These are phyloP conservation scores for Patella pellucida DNA, from an alignment of 2,888 invertebrate genomes.

Conservation along the genomic window DNA sequence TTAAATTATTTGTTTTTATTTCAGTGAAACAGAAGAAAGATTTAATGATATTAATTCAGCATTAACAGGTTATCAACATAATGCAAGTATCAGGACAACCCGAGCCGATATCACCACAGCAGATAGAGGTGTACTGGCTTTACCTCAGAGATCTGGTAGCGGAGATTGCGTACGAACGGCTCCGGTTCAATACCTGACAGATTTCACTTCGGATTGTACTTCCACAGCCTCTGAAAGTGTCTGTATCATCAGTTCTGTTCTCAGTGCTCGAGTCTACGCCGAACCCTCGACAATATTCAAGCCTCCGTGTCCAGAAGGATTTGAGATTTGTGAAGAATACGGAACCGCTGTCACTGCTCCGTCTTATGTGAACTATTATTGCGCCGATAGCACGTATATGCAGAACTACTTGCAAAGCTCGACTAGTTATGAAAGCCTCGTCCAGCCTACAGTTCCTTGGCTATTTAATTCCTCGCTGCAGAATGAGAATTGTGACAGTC, in stretches of 20 bases:
- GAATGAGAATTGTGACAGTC: neutral
- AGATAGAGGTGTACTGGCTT: conserved; percentile 44
- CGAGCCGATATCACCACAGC: conserved; percentile 11
- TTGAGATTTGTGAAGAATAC: conserved; percentile 18
- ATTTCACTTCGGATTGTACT: conserved; percentile 49
- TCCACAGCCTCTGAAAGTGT: conserved; percentile 39
- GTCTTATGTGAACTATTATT: conserved; percentile 26
- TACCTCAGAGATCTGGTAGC: conserved; percentile 53
- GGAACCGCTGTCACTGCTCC: neutral
- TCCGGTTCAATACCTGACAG: conserved; percentile 58
- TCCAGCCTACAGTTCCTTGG: neutral
- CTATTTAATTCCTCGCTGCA: neutral
- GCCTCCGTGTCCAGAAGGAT: conserved; percentile 43
- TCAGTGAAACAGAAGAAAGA: conserved; percentile 44
- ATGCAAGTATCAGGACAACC: conserved; percentile 42
- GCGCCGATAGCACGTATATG: neutral
- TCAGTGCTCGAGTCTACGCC: conserved; percentile 58
- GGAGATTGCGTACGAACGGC: conserved; percentile 56
- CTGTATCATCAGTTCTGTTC: conserved; percentile 44
- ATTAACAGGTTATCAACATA: conserved; percentile 43
- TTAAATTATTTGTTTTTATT: neutral
- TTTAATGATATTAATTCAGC: conserved; percentile 24
- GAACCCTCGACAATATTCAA: conserved; percentile 39
- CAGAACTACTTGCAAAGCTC: neutral
- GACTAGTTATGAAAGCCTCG: neutral